phyloP scores from a whole-genome alignment of 1,140 invertebrate species.

The Trichoplusia ni region DNA sequence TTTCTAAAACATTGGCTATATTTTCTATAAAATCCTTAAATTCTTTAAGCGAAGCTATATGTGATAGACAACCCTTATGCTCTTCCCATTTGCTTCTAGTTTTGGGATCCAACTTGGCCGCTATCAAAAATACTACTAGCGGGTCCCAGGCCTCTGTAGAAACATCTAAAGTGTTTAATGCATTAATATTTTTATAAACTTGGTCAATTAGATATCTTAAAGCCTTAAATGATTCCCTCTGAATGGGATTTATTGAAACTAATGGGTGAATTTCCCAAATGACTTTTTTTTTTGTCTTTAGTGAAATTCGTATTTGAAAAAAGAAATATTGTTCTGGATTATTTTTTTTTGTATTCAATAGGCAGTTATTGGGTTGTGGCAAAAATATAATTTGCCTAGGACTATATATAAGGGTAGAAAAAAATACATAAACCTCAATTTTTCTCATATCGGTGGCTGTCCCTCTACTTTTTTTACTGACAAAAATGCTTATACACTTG shows the following conservation, averaged over 20 bases:
- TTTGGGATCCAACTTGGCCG: conserved; percentile 33
- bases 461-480: no score
- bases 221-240: conserved; percentile 29
- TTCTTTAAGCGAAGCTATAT: not conserved
- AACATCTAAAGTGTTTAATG: not conserved
- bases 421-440: no score
- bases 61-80: conserved; percentile 22
- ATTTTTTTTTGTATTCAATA: no score
- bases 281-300: no score
- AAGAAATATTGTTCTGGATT: no score
- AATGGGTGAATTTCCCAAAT: no score
- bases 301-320: no score
- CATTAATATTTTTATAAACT: not conserved
- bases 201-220: conserved; percentile 8
- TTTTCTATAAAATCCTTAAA: conserved; percentile 8
- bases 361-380: no score
- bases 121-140: conserved; percentile 24
- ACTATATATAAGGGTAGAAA: no score
- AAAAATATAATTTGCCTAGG: no score
- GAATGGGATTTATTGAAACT: conserved; percentile 22
- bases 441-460: no score
- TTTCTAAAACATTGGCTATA: conserved; percentile 27
- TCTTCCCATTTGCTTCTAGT: conserved; percentile 40
- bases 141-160: not conserved
- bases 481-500: no score